phyloP scores from a whole-genome alignment of 2,797 vertebrate species.

The Crenuchus spilurus region DNA sequence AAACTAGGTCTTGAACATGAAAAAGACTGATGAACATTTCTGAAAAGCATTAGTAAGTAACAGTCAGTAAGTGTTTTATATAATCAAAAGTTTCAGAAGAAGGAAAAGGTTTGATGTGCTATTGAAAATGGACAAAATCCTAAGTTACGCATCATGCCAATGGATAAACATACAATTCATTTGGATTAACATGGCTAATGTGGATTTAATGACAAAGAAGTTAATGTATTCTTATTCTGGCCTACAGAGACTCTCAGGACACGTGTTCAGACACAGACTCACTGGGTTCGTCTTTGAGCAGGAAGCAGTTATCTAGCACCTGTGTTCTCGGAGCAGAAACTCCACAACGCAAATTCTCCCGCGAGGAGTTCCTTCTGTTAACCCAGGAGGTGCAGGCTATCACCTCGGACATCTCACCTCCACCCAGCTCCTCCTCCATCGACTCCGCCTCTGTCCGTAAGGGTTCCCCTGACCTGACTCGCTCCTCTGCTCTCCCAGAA shows the following conservation, averaged over 20 bases:
- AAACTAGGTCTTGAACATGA: no score
- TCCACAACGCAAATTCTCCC: conserved; percentile 87
- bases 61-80: no score
- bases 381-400: conserved; percentile 78
- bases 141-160: no score
- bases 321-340: conserved; percentile 80
- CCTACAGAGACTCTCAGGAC: conserved; percentile 87
- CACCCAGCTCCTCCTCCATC: conserved; percentile 77
- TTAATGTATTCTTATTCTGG: conserved; percentile 49
- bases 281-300: conserved; percentile 85
- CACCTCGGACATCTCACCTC: conserved; percentile 72
- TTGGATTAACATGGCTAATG: no score
- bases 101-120: no score
- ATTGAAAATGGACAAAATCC: no score
- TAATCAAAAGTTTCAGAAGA: no score
- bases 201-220: not conserved
- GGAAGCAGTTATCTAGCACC: conserved; percentile 82
- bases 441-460: conserved; percentile 79
- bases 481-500: conserved; percentile 76
- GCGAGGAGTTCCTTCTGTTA: conserved; percentile 85
- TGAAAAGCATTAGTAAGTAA: no score
- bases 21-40: no score
- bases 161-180: no score
- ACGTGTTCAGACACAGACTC: conserved; percentile 90
- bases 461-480: conserved; percentile 89